Evolutionary conservation across 2,113 vertebrate genomes (phyloP).

Genomic region (Vidua chalybeata): DNA sequence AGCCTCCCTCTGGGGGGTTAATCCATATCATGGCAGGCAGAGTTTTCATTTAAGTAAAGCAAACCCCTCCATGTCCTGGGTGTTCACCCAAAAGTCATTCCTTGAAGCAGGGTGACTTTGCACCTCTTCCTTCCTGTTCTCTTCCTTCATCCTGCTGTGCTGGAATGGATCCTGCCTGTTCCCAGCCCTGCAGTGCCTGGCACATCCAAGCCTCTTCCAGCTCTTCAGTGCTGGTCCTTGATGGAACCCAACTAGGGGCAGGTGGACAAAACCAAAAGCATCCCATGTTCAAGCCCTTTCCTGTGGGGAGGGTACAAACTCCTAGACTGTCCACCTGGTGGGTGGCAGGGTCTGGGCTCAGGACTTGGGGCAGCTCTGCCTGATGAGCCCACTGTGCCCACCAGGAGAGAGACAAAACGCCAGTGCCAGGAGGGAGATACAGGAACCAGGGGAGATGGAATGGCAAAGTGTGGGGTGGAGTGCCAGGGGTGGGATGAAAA

Average conservation of each 20-base stretch:
- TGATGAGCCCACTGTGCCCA: background rate
- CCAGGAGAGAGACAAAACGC: background rate
- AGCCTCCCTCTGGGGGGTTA: background rate
- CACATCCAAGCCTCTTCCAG: background rate
- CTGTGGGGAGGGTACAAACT: background rate
- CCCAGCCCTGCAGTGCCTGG: background rate
- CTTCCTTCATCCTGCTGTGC: background rate
- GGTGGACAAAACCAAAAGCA: background rate
- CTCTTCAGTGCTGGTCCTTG: background rate
- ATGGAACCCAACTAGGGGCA: background rate
- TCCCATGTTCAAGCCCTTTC: fast-evolving
- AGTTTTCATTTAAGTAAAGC: background rate
- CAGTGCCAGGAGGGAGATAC: background rate
- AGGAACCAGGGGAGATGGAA: background rate
- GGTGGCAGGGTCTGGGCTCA: background rate
- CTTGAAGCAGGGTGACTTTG: background rate
- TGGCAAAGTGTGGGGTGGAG: no score
- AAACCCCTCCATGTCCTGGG: background rate
- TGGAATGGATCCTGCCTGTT: background rate
- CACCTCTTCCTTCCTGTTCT: background rate
- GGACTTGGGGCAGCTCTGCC: background rate
- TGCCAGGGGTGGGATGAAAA: background rate
- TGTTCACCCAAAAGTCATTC: background rate
- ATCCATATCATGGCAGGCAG: background rate
- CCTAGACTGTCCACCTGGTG: background rate